These are phyloP conservation scores for Cotesia glomerata DNA, from an alignment of 1,140 invertebrate genomes.

Conservation along the genomic window DNA sequence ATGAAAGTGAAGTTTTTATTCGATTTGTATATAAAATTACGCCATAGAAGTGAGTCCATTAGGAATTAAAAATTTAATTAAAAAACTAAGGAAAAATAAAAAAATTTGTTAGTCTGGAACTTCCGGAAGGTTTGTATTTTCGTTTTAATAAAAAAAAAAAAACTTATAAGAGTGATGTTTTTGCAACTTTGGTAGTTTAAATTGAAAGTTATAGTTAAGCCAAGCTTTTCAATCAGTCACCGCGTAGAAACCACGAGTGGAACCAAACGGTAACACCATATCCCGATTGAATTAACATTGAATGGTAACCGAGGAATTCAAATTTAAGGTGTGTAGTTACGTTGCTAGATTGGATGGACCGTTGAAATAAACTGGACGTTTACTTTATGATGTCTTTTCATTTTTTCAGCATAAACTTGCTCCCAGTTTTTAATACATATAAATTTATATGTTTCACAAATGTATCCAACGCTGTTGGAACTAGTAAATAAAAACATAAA, in stretches of 20 bases:
- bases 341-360: slow-evolving; percentile 14
- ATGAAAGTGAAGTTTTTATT: no score
- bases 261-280: slow-evolving; percentile 17
- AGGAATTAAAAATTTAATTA: no score
- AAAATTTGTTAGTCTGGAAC: no score
- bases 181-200: neutral
- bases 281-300: slow-evolving; percentile 28
- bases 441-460: no score
- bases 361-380: slow-evolving; percentile 24
- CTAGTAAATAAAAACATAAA: no score
- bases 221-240: slow-evolving; percentile 16
- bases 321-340: slow-evolving; percentile 28
- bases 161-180: neutral
- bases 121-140: no score
- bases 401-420: neutral
- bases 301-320: slow-evolving; percentile 23
- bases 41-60: no score
- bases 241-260: neutral
- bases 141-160: no score
- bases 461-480: no score
- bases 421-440: no score
- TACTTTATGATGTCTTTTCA: slow-evolving; percentile 9
- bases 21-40: no score
- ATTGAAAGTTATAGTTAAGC: neutral
- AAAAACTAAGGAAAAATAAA: no score